phyloP scores from a whole-genome alignment of 1,140 invertebrate genomes.

The Drosophila grimshawi region DNA sequence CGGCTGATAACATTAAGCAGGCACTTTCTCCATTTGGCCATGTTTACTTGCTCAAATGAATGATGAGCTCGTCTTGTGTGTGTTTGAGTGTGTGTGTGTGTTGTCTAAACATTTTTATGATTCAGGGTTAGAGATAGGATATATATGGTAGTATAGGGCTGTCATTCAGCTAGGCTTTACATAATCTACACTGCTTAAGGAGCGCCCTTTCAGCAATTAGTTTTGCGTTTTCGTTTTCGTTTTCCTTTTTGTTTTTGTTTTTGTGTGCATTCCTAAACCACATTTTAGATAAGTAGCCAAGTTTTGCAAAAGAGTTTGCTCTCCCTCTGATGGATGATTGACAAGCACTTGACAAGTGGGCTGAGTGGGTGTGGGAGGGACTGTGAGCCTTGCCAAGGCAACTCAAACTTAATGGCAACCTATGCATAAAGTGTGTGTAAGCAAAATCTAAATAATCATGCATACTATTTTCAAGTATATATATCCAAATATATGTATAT shows the following conservation, averaged over 20 bases:
- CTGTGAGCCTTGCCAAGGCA: constrained; percentile 9
- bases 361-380: neutral
- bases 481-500: neutral
- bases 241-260: constrained; percentile 46
- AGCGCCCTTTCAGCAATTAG: constrained; percentile 72
- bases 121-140: constrained; percentile 78
- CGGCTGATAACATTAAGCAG: constrained; percentile 67
- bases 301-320: constrained; percentile 53
- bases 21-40: constrained; percentile 54
- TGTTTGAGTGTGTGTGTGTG: constrained; percentile 13
- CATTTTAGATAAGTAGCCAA: constrained; percentile 60
- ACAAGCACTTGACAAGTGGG: constrained; percentile 60
- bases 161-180: constrained; percentile 60
- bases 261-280: constrained; percentile 19
- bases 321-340: constrained; percentile 64
- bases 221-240: constrained; percentile 61
- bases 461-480: neutral
- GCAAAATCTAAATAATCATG: constrained; percentile 32
- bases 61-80: constrained; percentile 56
- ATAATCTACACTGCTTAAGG: constrained; percentile 71
- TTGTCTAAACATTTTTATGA: constrained; percentile 78
- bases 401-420: constrained; percentile 54
- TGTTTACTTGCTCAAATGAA: constrained; percentile 75
- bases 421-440: constrained; percentile 2
- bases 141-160: constrained; percentile 12